These are phyloP conservation scores for Tupaia chinensis DNA, from an alignment of 2,113 vertebrate genomes.

Conservation along the genomic window DNA sequence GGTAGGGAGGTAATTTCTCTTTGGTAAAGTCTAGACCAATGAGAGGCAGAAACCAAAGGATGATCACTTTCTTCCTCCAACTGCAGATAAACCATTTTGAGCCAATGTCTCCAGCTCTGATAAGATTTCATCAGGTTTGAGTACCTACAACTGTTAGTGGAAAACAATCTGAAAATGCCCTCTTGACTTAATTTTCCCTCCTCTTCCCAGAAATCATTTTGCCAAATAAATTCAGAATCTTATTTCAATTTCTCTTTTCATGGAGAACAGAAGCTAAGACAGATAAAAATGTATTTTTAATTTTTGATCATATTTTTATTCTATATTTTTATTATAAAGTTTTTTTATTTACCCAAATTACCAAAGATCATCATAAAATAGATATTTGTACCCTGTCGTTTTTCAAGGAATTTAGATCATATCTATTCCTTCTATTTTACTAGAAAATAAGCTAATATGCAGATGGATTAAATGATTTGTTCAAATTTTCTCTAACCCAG, in stretches of 20 bases:
- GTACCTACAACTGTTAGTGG: background rate
- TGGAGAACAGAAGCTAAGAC: background rate
- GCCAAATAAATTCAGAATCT: background rate
- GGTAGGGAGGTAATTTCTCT: background rate
- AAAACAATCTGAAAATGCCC: background rate
- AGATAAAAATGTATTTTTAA: background rate
- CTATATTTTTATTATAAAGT: background rate
- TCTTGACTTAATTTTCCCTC: background rate
- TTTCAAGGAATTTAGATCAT: background rate
- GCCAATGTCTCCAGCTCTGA: background rate
- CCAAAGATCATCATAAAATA: background rate
- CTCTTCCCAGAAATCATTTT: background rate
- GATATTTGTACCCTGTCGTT: background rate
- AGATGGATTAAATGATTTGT: background rate
- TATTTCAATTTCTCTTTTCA: background rate
- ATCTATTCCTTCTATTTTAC: background rate
- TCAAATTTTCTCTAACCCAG: background rate
- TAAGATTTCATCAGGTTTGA: background rate
- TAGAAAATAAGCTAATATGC: background rate
- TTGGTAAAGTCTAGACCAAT: background rate
- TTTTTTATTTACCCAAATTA: background rate
- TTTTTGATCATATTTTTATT: background rate
- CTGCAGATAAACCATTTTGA: background rate
- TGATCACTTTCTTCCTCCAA: background rate
- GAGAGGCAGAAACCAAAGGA: background rate